phyloP scores from a whole-genome alignment of 2,113 vertebrate genomes.

The Atractosteus spatula region DNA sequence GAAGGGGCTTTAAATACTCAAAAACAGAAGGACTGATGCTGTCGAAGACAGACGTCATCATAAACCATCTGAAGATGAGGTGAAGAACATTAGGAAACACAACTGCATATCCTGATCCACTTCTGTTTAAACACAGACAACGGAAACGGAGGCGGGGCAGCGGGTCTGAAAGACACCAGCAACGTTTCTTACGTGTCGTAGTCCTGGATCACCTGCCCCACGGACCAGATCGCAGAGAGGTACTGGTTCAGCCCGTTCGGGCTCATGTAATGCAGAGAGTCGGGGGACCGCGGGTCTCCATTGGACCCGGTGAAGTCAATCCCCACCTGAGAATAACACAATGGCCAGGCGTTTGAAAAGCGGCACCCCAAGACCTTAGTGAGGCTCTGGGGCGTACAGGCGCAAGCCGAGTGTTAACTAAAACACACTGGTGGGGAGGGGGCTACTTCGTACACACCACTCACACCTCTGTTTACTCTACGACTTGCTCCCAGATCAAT shows the following conservation, averaged over 20 bases:
- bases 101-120: background rate
- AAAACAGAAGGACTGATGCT: no score
- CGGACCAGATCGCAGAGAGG: slow-evolving; percentile 84
- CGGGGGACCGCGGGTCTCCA: slow-evolving; percentile 81
- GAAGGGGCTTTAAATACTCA: background rate
- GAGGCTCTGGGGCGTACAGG: no score
- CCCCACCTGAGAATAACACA: slow-evolving; percentile 69
- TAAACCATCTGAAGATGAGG: background rate
- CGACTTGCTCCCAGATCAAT: no score
- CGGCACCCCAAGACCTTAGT: no score
- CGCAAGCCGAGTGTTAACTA: no score
- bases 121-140: background rate
- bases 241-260: slow-evolving; percentile 85
- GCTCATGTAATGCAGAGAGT: slow-evolving; percentile 88
- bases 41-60: background rate
- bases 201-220: slow-evolving; percentile 87
- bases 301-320: slow-evolving; percentile 94
- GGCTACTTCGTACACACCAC: no score
- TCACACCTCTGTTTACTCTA: no score
- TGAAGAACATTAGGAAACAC: no score
- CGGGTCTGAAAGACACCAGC: background rate
- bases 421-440: no score
- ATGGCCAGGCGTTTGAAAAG: no score
- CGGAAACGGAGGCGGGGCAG: background rate
- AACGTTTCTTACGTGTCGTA: slow-evolving; percentile 76